A percentile compares a stretch with the other conserved stretches of the same genome.
phyloP scores from a whole-genome alignment of 2,797 vertebrate genomes.

The Apodemus agrarius region DNA sequence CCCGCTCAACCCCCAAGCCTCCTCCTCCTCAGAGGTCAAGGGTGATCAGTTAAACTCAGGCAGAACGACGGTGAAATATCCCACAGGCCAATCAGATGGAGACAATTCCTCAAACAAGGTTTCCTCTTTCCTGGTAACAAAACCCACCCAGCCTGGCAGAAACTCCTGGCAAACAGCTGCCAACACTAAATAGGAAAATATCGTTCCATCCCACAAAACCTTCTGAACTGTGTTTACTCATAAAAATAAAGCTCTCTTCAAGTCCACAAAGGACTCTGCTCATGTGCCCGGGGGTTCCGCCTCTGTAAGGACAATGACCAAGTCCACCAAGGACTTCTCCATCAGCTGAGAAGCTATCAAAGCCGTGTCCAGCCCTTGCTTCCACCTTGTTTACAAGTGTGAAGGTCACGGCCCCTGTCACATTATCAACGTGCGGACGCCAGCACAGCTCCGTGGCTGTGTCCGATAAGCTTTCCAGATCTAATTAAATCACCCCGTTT shows the following conservation, averaged over 20 bases:
- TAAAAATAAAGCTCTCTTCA: background rate
- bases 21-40: background rate
- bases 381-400: background rate
- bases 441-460: background rate
- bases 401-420: background rate
- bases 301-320: background rate
- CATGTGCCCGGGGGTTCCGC: fast-evolving
- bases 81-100: background rate
- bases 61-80: background rate
- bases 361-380: background rate
- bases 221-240: slow-evolving; percentile 19
- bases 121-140: background rate
- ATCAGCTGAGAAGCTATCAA: slow-evolving; percentile 19
- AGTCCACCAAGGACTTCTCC: background rate
- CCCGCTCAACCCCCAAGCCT: background rate
- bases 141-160: background rate
- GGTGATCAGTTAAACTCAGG: background rate
- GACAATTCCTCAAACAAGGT: background rate
- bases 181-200: background rate
- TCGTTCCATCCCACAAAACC: background rate
- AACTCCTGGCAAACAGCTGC: background rate
- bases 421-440: background rate
- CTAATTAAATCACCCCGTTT: background rate
- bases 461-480: slow-evolving; percentile 10
- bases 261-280: background rate